phyloP scores from a whole-genome alignment of 2,797 vertebrate genomes.

The Acipenser ruthenus region DNA sequence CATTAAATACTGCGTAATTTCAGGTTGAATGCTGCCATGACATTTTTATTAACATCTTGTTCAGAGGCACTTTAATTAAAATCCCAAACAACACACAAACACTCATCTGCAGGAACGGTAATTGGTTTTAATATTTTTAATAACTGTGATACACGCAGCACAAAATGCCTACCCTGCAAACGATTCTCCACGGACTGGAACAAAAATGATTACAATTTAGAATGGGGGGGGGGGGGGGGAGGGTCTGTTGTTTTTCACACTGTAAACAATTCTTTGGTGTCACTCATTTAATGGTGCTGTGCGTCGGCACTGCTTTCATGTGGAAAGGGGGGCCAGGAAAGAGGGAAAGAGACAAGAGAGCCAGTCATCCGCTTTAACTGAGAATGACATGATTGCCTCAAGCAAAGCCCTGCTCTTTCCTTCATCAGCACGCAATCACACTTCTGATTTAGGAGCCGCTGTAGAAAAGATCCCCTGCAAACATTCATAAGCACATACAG shows the following conservation, averaged over 20 bases:
- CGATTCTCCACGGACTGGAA: slow-evolving; percentile 4
- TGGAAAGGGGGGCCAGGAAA: slow-evolving; percentile 4
- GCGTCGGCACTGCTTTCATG: neutral
- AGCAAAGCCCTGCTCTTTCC: slow-evolving; percentile 21
- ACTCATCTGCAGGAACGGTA: slow-evolving; percentile 14
- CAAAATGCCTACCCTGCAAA: neutral
- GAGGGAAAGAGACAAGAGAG: neutral
- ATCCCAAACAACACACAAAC: slow-evolving; percentile 22
- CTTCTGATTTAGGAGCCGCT: neutral
- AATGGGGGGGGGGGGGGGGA: too few species aligned
- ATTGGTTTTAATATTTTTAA: slow-evolving; percentile 25
- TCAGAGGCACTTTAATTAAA: slow-evolving; percentile 24
- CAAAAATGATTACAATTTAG: slow-evolving; percentile 18
- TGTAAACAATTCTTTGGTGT: neutral
- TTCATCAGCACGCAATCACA: neutral
- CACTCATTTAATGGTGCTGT: slow-evolving; percentile 26
- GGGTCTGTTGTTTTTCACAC: neutral
- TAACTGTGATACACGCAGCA: slow-evolving; percentile 3
- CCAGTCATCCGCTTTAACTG: slow-evolving; percentile 27
- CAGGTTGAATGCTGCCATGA: slow-evolving; percentile 9
- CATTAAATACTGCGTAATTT: slow-evolving; percentile 29
- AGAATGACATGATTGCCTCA: slow-evolving; percentile 22
- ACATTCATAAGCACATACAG: too few species aligned
- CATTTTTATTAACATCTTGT: slow-evolving; percentile 26
- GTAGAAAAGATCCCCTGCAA: neutral